Evolutionary conservation across 2,797 vertebrate species (phyloP), one percentile per base, ranked within the genome.

Genomic region (Synanceia verrucosa): DNA sequence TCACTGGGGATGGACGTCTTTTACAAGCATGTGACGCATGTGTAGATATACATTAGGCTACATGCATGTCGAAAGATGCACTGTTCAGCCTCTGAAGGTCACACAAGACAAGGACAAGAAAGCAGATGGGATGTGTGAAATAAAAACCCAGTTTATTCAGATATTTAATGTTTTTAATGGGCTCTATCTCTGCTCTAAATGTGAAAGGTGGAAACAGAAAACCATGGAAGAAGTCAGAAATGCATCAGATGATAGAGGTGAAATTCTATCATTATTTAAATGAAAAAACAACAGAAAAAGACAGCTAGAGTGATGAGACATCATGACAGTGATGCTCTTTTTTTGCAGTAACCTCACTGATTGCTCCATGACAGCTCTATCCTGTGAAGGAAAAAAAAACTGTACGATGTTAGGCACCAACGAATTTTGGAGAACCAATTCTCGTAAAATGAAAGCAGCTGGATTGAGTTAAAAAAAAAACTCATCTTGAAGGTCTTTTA

Each of bases 361-460:
- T 34, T 41, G 5, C n/a, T 59, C 10, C 28, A 9, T 66, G 43
- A 31, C 33, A 36, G 10, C 14, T 23, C 36, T 19, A 2, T 62
- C 2, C 10, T 33, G 44, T 10, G 24, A 58, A 36, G 2, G 21
- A 11, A 6, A 4, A 41, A 18, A 21, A 19, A 37, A 43, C 0
- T 11, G 16, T 16, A 12, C 6, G 2, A 64, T 58, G 34, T 28
- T 18, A 4, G 19, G 31, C 4, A 8, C 7, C 31, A 51, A 26
- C 9, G 1, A 29, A 14, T 12, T 41, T 56, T 23, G 26, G 21
- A 41, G 14, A 64, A 24, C 56, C 6, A 37, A 6, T 55, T 29
- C 9, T 47, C 46, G 51, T 53, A 6, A 50, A 74, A 70, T 53
- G 2, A 33, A 70, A 56, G 47, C 13, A 55, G 10, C 37, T 57